Percentiles rank a stretch among this genome's conserved stretches.
Evolutionary conservation across 2,888 invertebrate species (phyloP).

Genomic region (Hyles lineata): DNA sequence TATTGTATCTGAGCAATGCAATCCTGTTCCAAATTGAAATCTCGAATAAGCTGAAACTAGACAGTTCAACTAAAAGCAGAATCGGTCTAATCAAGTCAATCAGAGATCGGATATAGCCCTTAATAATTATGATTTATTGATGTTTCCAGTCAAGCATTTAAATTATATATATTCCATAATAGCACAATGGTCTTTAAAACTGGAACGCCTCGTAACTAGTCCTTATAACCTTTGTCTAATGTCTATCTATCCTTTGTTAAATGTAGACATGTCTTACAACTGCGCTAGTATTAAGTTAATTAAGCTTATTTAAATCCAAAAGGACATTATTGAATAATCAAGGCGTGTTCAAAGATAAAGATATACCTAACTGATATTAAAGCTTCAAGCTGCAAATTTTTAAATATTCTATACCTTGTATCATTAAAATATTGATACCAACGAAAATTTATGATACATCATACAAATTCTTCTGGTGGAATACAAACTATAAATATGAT

Average conservation of each 20-base stretch:
- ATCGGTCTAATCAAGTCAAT: conserved; percentile 21
- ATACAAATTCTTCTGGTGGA: not conserved
- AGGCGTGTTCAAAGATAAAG: no score
- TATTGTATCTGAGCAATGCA: conserved; percentile 12
- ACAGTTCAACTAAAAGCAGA: conserved; percentile 14
- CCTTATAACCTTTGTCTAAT: not conserved
- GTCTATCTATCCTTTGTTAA: no score
- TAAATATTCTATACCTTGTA: no score
- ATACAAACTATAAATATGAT: not conserved
- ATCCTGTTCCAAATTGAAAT: conserved; percentile 11
- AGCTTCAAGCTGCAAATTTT: no score
- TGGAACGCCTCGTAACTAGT: not conserved
- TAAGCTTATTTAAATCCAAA: no score
- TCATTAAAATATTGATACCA: no score
- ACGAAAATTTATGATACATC: no score
- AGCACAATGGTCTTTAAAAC: conserved; percentile 1
- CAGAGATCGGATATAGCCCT: conserved; percentile 13
- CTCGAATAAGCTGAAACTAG: not conserved
- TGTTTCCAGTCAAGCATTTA: not conserved
- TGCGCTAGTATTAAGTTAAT: no score
- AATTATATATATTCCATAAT: not conserved
- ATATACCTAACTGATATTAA: no score
- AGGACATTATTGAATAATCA: no score
- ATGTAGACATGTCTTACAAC: no score
- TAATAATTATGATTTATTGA: conserved; percentile 18